Base-by-base conservation (phyloP, 1,140 invertebrate genomes). In the Zaprionus ghesquierei region DNA sequence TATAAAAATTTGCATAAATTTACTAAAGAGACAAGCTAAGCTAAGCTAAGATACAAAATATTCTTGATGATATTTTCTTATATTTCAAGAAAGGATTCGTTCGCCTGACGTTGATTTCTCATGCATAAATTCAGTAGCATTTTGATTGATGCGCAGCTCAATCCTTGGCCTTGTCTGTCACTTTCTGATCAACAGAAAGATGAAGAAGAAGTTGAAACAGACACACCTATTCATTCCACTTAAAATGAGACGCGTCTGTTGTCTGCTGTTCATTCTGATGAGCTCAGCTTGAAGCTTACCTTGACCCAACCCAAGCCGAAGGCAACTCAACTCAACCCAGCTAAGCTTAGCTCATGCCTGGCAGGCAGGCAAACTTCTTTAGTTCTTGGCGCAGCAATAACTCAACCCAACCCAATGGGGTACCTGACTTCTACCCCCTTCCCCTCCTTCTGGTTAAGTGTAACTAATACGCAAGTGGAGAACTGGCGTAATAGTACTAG, bases 1-100 rank as follows among this genome's bases (percentile, higher is more conserved):
- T 89, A 87, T 87, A 80, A 41, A 84, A 84, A 87, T 87, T 87
- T 87, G 70, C 84, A 87, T 89, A 77, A 74, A 86, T 85, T 86
- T 86, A 69, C n/a, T n/a, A n/a, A n/a, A n/a, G n/a, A n/a, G n/a
- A 69, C 61, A 81, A 79, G 78, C 77, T 62, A 78, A 56, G 59
- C 69, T 23, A 54, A 51, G 35, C n/a, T 51, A 33, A 9, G 54
- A 31, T n/a, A 46, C 18, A 62, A 62, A 29, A 31, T 38, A 70
- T 54, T 61, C n/a, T n/a, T n/a, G n/a, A n/a, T 79, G 70, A 73
- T 62, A 68, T 79, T 75, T 79, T 3, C 68, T 46, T 29, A 50
- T 49, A 10, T 15, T 15, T 23, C 23, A 15, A 13, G n/a, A 63
- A 75, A 68, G 71, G 58, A 82, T 81, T 15, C 41, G 10, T 41